Base-by-base conservation (phyloP, 2,113 vertebrate species). In the Syngnathus floridae region DNA sequence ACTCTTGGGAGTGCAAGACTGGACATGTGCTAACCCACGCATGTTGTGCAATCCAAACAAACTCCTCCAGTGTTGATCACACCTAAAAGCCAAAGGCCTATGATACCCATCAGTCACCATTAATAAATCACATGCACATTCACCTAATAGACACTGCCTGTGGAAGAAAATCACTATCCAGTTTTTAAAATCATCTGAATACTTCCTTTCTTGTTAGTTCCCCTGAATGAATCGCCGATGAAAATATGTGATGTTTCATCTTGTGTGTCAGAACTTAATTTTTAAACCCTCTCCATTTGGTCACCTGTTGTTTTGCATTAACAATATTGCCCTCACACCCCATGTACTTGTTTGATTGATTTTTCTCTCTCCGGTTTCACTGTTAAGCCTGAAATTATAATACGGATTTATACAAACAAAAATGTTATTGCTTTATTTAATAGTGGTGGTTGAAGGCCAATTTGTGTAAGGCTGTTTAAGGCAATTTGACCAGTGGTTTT, bases 21-120 rank as follows among this genome's bases (percentile, higher is more conserved):
- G 73, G 73, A 81, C 87, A 76, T 37, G 79, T 4, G 1, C 52
- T 36, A 69, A 59, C 80, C 77, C 77, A 84, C 82, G 46, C 77
- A 57, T 8, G 21, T 62, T 84, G 74, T 79, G 72, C 69, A 78
- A 85, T 45, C 72, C 62, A 65, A 75, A 79, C 4, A 41, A 68
- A 72, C 69, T 59, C 70, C 12, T 31, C 38, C 48, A 51, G 62
- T 36, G 14, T 40, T 1, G 3, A 64, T 65, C 21, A 1, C 21
- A 55, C 62, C 37, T 56, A 36, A 66, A 19, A 9, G 64, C 77
- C 69, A 13, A 22, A 22, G 72, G 78, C 40, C 51, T 67, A 57
- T 79, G 77, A 86, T 45, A 49, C 78, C 45, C 81, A 72, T 73
- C 38, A 4, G 37, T 54, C 77, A 80, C 61, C 67, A 7, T 71